phyloP scores from a whole-genome alignment of 1,140 invertebrate species.

The Scaptomyza pallida region DNA sequence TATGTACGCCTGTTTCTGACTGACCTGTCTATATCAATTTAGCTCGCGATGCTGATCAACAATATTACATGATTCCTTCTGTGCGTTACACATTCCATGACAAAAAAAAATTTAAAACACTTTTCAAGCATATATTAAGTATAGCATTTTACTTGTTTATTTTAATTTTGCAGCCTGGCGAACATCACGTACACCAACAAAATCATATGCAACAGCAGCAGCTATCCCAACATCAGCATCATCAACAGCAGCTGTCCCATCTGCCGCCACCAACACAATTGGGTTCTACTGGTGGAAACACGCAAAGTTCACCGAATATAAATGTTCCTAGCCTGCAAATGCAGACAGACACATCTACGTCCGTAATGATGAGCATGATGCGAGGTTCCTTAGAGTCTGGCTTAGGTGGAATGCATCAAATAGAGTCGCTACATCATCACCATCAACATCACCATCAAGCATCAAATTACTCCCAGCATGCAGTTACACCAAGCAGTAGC shows the following conservation, averaged over 20 bases:
- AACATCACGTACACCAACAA: constrained; percentile 34
- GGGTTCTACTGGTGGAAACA: neutral
- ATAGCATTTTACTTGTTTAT: too few species aligned
- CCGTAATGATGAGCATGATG: constrained; percentile 83
- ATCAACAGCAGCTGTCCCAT: constrained; percentile 85
- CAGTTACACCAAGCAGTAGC: constrained; percentile 85
- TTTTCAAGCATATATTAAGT: too few species aligned
- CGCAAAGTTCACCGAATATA: constrained; percentile 76
- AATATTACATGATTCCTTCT: too few species aligned
- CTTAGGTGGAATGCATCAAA: constrained; percentile 61
- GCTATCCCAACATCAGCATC: constrained; percentile 82
- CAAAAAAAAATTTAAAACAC: too few species aligned
- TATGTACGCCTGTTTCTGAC: too few species aligned
- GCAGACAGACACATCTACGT: constrained; percentile 68
- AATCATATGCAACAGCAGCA: constrained; percentile 17
- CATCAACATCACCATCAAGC: constrained; percentile 85
- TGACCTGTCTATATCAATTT: too few species aligned
- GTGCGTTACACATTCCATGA: too few species aligned
- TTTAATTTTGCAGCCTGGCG: constrained; percentile 9
- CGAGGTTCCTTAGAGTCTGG: constrained; percentile 58
- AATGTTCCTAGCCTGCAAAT: constrained; percentile 72
- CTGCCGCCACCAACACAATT: constrained; percentile 2
- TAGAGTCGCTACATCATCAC: constrained; percentile 85
- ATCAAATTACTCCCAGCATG: constrained; percentile 66
- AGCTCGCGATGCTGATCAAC: too few species aligned